phyloP scores from a whole-genome alignment of 2,888 invertebrate species.

The Neoitamus cyanurus region DNA sequence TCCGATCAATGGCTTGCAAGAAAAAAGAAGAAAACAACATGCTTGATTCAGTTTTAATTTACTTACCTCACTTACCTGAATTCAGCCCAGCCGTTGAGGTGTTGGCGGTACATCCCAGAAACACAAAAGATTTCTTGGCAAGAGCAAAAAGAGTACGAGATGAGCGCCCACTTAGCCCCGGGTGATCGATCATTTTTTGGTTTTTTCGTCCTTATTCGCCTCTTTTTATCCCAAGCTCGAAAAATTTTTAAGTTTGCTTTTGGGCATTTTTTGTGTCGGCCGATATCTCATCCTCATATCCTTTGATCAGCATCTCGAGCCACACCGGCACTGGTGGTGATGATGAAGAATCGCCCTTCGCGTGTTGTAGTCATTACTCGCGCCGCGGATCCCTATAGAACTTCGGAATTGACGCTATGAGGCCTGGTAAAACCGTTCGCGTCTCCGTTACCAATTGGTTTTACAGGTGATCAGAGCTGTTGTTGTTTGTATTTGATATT shows the following conservation, averaged over 20 bases:
- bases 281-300: neutral
- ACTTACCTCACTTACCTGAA: conserved; percentile 21
- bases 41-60: conserved; percentile 43
- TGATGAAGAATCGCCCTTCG: conserved; percentile 3
- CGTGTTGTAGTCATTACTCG: conserved; percentile 20
- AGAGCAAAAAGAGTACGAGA: neutral
- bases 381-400: neutral
- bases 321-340: neutral
- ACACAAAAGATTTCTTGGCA: conserved; percentile 10
- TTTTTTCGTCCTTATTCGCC: conserved; percentile 3
- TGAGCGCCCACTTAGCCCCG: conserved; percentile 40
- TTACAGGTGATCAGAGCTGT: conserved; percentile 44
- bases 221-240: conserved; percentile 25
- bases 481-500: conserved; percentile 49
- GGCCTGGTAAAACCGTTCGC: neutral
- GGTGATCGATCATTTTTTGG: conserved; percentile 40
- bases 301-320: neutral
- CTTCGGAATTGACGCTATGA: neutral
- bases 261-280: conserved; percentile 30
- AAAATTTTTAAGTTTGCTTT: conserved; percentile 26
- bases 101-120: conserved; percentile 37
- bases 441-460: conserved; percentile 3
- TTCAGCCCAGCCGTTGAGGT: conserved; percentile 19
- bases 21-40: neutral
- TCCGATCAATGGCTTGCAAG: neutral